Evolutionary conservation across 2,888 invertebrate genomes (phyloP).

Genomic region (Margaritifera margaritifera): DNA sequence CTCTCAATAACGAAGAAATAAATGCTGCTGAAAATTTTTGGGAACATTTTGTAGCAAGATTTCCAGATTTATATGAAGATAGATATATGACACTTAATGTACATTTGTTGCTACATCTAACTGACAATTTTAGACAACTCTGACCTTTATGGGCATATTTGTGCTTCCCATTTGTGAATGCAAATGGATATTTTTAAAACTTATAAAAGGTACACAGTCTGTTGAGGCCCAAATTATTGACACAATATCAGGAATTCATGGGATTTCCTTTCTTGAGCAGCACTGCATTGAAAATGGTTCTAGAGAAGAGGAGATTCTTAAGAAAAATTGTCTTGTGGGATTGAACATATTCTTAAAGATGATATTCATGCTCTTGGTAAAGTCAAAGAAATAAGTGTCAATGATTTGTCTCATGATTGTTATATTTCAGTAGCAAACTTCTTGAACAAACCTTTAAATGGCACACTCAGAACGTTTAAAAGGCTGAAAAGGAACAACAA

Average conservation of each 20-base stretch:
- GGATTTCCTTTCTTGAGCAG: slow-evolving; percentile 8
- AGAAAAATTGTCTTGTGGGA: neutral
- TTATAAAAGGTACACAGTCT: slow-evolving; percentile 17
- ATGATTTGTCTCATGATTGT: slow-evolving; percentile 5
- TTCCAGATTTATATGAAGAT: slow-evolving; percentile 11
- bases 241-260: slow-evolving; percentile 11
- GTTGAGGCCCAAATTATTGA: slow-evolving; percentile 10
- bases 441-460: slow-evolving; percentile 2
- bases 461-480: slow-evolving; percentile 10
- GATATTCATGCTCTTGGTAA: neutral
- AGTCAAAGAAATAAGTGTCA: neutral
- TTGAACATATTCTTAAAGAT: neutral
- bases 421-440: slow-evolving; percentile 4
- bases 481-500: slow-evolving; percentile 2
- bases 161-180: slow-evolving; percentile 30
- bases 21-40: neutral
- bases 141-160: slow-evolving; percentile 32
- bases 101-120: slow-evolving; percentile 22
- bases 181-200: slow-evolving; percentile 17
- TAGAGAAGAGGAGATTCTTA: slow-evolving; percentile 5
- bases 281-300: slow-evolving; percentile 1
- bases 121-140: slow-evolving; percentile 19
- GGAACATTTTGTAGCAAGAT: slow-evolving; percentile 10
- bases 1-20: slow-evolving; percentile 3
- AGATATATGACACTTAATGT: slow-evolving; percentile 22